Conservation (phyloP, 1,140 invertebrate species). For the Caenorhabditis remanei region DNA sequence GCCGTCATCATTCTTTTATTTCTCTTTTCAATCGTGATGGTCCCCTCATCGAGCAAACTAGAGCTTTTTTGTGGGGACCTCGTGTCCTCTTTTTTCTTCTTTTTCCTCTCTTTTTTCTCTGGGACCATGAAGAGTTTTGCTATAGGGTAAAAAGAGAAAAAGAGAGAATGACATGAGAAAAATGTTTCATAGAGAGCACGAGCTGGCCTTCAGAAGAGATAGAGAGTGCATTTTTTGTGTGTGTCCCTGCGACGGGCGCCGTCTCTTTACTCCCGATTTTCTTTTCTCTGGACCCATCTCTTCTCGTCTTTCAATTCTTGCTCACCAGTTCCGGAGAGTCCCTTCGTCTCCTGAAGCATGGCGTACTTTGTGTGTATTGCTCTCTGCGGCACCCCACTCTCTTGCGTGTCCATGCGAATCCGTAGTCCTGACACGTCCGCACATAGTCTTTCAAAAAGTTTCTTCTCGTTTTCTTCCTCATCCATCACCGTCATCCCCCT, state of each 20-base stretch:
- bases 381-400: constrained; percentile 3
- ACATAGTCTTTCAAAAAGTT: constrained; percentile 19
- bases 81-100: not conserved
- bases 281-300: not conserved
- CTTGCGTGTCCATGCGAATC: not conserved
- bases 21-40: constrained; percentile 2
- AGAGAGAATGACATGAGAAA: not conserved
- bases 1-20: not conserved
- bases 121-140: constrained; percentile 26
- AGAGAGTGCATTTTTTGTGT: constrained; percentile 37
- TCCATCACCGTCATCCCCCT: constrained; percentile 30
- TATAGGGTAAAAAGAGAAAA: no score
- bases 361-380: constrained; percentile 53
- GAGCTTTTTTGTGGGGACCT: not conserved
- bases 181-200: constrained; percentile 25
- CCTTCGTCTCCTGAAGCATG: constrained; percentile 17
- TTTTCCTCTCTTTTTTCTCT: not conserved
- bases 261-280: not conserved
- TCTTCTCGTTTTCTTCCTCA: not conserved
- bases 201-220: not conserved
- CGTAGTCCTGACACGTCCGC: constrained; percentile 38
- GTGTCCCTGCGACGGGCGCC: no score
- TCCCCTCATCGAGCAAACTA: constrained; percentile 16
- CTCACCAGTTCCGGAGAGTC: constrained; percentile 49
- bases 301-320: constrained; percentile 16